These are phyloP conservation scores for Muscidifurax raptorellus DNA, from an alignment of 1,140 invertebrate genomes.

Conservation along the genomic window DNA sequence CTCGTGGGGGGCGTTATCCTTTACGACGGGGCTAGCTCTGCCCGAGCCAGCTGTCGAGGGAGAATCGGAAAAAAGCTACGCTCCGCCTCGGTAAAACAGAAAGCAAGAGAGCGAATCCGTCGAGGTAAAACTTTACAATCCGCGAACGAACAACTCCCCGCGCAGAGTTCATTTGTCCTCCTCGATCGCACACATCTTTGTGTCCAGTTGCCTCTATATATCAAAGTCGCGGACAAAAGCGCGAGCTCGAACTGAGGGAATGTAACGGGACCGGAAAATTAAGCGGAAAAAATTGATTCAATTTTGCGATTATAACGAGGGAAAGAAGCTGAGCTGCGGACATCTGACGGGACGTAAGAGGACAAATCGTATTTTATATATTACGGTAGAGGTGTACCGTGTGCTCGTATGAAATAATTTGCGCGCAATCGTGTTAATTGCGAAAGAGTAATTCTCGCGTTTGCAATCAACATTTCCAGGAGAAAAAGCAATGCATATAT, in stretches of 20 bases:
- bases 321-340: too few species aligned
- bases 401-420: not conserved
- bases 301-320: not conserved
- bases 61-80: not conserved
- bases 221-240: too few species aligned
- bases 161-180: slow-evolving; percentile 10
- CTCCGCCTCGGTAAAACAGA: not conserved
- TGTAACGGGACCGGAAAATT: not conserved
- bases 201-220: not conserved
- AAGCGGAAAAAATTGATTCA: slow-evolving; percentile 1
- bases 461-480: not conserved
- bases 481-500: not conserved
- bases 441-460: not conserved
- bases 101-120: not conserved
- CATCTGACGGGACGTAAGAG: too few species aligned
- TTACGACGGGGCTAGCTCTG: not conserved
- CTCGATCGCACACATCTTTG: not conserved
- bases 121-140: slow-evolving; percentile 7
- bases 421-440: not conserved
- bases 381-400: too few species aligned
- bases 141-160: not conserved
- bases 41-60: not conserved
- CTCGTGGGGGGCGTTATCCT: slow-evolving; percentile 3
- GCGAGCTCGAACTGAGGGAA: not conserved
- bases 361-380: too few species aligned